These are phyloP conservation scores for Dicerorhinus sumatrensis DNA, from an alignment of 2,113 vertebrate species.

Conservation along the genomic window DNA sequence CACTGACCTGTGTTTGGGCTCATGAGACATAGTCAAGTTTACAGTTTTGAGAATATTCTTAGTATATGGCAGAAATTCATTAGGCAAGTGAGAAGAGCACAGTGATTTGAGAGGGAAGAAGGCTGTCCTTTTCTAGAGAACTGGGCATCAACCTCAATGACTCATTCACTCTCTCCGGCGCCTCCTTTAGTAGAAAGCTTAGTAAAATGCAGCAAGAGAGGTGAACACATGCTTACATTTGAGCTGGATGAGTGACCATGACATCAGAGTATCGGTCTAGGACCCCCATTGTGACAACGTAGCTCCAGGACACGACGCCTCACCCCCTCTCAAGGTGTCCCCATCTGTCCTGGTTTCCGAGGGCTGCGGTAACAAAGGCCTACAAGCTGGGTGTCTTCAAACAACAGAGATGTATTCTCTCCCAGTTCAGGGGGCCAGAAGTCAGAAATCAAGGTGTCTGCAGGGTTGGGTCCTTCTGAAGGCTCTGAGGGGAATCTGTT, in stretches of 20 bases:
- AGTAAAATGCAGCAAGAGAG: too few relatives aligned
- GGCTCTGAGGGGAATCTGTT: neutral
- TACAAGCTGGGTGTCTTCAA: neutral
- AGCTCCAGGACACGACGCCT: too few relatives aligned
- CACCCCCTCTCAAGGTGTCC: neutral
- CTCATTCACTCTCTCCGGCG: too few relatives aligned
- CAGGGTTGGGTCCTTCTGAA: neutral
- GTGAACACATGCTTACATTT: fast-evolving
- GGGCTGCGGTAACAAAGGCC: too few relatives aligned
- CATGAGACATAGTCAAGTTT: neutral
- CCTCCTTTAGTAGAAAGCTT: neutral
- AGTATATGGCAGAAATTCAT: neutral
- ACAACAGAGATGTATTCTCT: neutral
- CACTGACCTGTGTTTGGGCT: neutral
- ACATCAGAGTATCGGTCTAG: fast-evolving
- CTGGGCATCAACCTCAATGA: fast-evolving
- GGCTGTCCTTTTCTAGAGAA: neutral
- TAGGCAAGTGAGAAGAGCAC: neutral
- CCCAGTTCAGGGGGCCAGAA: neutral
- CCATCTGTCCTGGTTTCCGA: neutral
- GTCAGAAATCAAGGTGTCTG: fast-evolving
- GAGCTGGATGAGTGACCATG: neutral
- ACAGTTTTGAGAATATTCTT: neutral
- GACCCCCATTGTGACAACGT: neutral
- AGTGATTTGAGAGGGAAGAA: neutral